A percentile compares a stretch with the other conserved stretches of the same genome.
Evolutionary conservation across 2,888 invertebrate genomes (phyloP).

Genomic region (Drosophila anceps): DNA sequence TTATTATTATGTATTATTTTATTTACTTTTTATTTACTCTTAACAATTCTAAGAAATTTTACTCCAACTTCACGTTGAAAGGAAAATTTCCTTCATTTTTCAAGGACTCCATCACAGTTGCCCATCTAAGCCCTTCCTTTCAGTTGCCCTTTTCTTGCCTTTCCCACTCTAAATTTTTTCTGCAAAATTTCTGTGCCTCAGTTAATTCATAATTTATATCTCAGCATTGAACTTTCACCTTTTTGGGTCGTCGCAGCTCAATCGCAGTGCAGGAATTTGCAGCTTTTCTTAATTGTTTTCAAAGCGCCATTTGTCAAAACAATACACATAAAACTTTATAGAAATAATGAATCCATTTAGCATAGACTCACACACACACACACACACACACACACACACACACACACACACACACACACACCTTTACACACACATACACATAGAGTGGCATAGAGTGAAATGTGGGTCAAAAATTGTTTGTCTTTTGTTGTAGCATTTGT

Average conservation of each 20-base stretch:
- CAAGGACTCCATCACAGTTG: background rate
- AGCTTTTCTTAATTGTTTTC: conserved; percentile 65
- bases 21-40: background rate
- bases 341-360: conserved; percentile 74
- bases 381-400: conserved; percentile 18
- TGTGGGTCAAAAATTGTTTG: conserved; percentile 72
- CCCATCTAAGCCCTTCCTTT: background rate
- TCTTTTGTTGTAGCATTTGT: conserved; percentile 76
- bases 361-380: conserved; percentile 40
- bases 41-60: background rate
- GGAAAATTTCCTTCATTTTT: background rate
- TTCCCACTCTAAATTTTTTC: background rate
- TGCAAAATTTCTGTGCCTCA: background rate
- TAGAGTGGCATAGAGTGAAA: conserved; percentile 31
- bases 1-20: too few species aligned
- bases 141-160: background rate
- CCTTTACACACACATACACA: conserved; percentile 25
- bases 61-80: background rate
- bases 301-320: conserved; percentile 46
- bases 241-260: conserved; percentile 17
- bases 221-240: conserved; percentile 67
- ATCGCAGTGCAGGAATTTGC: conserved; percentile 31
- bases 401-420: background rate
- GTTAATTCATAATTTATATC: conserved; percentile 42
- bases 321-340: conserved; percentile 63